These are phyloP conservation scores for Oreonectes daqikongensis DNA, from an alignment of 2,797 vertebrate species.

Conservation along the genomic window DNA sequence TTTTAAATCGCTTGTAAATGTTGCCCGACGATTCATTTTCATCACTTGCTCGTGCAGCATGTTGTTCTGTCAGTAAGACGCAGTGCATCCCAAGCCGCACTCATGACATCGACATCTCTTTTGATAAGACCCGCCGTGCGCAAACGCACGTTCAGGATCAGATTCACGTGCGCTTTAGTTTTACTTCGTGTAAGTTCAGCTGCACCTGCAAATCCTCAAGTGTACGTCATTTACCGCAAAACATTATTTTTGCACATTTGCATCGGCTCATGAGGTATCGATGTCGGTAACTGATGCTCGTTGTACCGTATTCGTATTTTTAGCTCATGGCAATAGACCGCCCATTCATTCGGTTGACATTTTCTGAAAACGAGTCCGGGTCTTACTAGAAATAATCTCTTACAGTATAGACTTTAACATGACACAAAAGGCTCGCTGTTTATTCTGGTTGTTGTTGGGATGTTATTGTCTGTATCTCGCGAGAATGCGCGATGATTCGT, in stretches of 20 bases:
- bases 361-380: background rate
- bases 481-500: background rate
- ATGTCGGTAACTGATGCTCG: slow-evolving; percentile 10
- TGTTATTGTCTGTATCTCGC: background rate
- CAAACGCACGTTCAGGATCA: slow-evolving; percentile 12
- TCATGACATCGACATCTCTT: slow-evolving; percentile 4
- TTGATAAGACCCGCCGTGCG: background rate
- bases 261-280: background rate
- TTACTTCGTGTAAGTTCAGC: background rate
- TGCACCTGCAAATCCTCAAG: background rate
- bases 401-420: background rate
- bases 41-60: slow-evolving; percentile 6
- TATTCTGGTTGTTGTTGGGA: background rate
- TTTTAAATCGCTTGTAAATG: background rate
- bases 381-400: background rate
- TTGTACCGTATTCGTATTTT: background rate
- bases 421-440: background rate
- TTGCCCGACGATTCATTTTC: background rate
- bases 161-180: background rate
- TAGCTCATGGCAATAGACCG: background rate
- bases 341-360: slow-evolving; percentile 24
- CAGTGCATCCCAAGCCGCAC: background rate
- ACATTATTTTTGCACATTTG: background rate
- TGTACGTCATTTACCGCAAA: background rate
- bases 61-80: slow-evolving; percentile 4